Base-by-base conservation (phyloP, 2,113 vertebrate species). In the Craseonycteris thonglongyai region DNA sequence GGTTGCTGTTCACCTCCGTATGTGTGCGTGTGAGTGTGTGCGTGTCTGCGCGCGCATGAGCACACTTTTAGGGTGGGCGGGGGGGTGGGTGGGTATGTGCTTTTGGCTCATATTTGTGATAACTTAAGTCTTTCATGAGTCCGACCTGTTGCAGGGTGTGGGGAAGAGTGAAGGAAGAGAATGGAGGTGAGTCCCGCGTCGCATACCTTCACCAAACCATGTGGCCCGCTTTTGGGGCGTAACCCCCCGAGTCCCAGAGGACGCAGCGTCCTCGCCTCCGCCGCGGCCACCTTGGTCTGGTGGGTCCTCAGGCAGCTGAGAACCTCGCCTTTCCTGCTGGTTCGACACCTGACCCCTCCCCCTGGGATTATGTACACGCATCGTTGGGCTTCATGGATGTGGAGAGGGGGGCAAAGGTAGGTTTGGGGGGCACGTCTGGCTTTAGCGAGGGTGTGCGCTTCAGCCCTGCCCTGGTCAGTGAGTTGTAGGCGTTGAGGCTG, bases 371-470 rank as follows among this genome's bases (percentile, higher is more conserved):
- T 99, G 99, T 99, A 98, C 99, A 99, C 0, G 99, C 98, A 47
- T 99, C 99, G 49, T 98, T 99, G 97, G 99, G 98, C 98, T 99
- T 99, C 98, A 99, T 98, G 98, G 99, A 99, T 0, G 99, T 98
- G 79, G 99, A 99, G 74, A 99, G 99, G 0, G 99, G 99, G 71
- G 99, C 98, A 97, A 99, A 99, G 28, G 99, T 98, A 76, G 99
- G 99, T 98, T 99, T 99, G 90, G 99, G 99, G 90, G 99, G 99
- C 91, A 99, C 99, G 2, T 99, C 99, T 9, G 99, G 99, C 98
- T 99, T 99, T 98, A 99, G 98, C 1, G 98, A 99, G 81, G 98
- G 98, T 0, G 98, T 98, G 87, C 99, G 99, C 97, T 99, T 99
- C 98, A 99, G 97, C 96, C 99, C 99, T 14, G 99, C 98, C 98